Conservation (phyloP, 2,888 invertebrate genomes). For the Exocentrus adspersus region DNA sequence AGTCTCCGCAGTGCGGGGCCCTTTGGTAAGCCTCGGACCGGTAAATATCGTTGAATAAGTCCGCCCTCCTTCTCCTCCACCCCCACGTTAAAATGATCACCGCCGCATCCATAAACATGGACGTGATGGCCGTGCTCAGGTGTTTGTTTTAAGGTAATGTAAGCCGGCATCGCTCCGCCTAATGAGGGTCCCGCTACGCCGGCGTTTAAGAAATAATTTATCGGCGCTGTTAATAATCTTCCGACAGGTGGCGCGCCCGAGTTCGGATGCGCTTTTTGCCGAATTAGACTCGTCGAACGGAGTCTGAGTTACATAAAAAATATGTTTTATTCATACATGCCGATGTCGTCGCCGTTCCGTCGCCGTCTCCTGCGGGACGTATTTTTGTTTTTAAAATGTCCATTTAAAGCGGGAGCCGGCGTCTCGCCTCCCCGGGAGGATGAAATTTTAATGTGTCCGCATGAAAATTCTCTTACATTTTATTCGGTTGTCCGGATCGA, state of each 20-base stretch:
- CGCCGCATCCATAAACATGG: conserved; percentile 17
- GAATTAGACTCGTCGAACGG: conserved; percentile 31
- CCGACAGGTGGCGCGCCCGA: conserved; percentile 20
- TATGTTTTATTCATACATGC: conserved; percentile 46
- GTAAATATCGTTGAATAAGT: conserved; percentile 11
- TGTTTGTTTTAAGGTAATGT: conserved; percentile 25
- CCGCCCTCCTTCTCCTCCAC: background rate
- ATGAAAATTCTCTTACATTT: conserved; percentile 45
- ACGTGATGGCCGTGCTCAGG: conserved; percentile 22
- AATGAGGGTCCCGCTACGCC: conserved; percentile 28
- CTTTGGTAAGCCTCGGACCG: conserved; percentile 7
- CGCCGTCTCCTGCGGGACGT: conserved; percentile 43
- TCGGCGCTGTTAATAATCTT: conserved; percentile 28
- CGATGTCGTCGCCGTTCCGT: conserved; percentile 35
- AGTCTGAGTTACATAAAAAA: conserved; percentile 32
- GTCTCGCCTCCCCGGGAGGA: conserved; percentile 44
- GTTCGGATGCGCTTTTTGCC: conserved; percentile 4
- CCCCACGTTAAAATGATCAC: background rate
- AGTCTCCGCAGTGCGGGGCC: background rate
- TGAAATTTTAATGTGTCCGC: conserved; percentile 50
- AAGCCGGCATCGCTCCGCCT: conserved; percentile 21
- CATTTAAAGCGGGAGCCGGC: conserved; percentile 46
- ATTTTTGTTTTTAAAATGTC: conserved; percentile 49
- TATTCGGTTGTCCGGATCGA: conserved; percentile 47
- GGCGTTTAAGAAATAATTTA: conserved; percentile 28